Evolutionary conservation across 2,888 invertebrate species (phyloP).

Genomic region (Standfussiana lucernea): DNA sequence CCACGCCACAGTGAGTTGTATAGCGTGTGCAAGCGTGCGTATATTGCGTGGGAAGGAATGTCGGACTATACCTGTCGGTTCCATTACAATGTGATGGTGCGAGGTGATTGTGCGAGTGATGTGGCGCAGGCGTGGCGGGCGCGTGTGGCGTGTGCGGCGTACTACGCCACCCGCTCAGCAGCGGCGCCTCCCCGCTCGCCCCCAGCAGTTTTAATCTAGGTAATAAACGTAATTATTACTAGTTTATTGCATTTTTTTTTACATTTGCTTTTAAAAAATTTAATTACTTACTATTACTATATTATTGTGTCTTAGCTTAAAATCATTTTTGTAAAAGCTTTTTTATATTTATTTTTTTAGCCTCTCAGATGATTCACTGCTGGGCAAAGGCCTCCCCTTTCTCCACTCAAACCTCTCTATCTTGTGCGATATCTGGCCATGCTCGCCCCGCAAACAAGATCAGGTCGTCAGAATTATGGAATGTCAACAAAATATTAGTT

Average conservation of each 20-base stretch:
- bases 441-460: neutral
- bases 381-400: neutral
- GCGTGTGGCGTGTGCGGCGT: slow-evolving; percentile 87
- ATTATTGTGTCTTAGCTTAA: neutral
- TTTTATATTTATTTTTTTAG: too few species aligned
- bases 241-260: neutral
- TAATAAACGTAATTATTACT: slow-evolving; percentile 39
- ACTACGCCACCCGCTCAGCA: slow-evolving; percentile 93
- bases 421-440: neutral
- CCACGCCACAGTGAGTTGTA: neutral
- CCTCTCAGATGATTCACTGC: neutral
- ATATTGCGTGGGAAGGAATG: neutral
- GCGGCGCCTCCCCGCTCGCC: slow-evolving; percentile 94
- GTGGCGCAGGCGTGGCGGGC: slow-evolving; percentile 88
- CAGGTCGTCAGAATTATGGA: neutral
- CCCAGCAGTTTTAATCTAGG: slow-evolving; percentile 93
- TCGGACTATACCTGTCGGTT: slow-evolving; percentile 75
- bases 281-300: neutral
- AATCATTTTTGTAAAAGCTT: neutral
- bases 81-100: slow-evolving; percentile 87
- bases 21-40: too few species aligned
- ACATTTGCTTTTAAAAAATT: neutral
- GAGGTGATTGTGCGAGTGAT: slow-evolving; percentile 89
- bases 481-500: neutral
- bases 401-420: neutral